Percentiles rank a stretch among this genome's conserved stretches.
These are phyloP conservation scores for Trichogramma evanescens DNA, from an alignment of 2,888 invertebrate genomes.

Conservation along the genomic window DNA sequence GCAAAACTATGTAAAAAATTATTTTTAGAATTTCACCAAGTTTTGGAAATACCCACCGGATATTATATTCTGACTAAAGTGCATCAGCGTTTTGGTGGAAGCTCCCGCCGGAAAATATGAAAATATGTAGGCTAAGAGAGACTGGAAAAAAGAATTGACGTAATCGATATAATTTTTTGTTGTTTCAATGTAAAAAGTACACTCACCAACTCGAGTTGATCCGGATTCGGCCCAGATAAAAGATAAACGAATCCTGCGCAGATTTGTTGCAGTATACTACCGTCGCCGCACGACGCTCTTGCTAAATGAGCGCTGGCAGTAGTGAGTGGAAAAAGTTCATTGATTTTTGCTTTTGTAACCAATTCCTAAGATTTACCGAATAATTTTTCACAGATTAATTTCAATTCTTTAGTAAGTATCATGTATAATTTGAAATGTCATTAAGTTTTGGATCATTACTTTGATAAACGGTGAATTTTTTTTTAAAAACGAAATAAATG, in stretches of 20 bases:
- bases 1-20: background rate
- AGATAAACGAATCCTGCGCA: conserved; percentile 1
- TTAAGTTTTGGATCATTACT: conserved; percentile 2
- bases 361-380: conserved; percentile 8
- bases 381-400: background rate
- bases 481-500: conserved; percentile 7
- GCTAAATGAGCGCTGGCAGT: background rate
- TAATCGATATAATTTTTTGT: background rate
- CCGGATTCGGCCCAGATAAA: conserved; percentile 8
- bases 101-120: conserved; percentile 24
- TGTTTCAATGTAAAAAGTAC: background rate
- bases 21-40: background rate
- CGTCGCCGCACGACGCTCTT: background rate
- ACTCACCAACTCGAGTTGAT: conserved; percentile 10
- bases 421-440: too few species aligned
- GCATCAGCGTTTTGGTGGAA: conserved; percentile 17
- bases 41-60: conserved; percentile 15
- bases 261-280: conserved; percentile 5
- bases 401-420: too few species aligned
- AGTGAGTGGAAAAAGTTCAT: conserved; percentile 15
- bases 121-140: conserved; percentile 8
- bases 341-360: background rate
- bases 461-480: background rate
- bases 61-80: conserved; percentile 22
- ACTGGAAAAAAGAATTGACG: conserved; percentile 10